Evolutionary conservation across 2,113 vertebrate genomes (phyloP).

Genomic region (Leiothrix lutea): DNA sequence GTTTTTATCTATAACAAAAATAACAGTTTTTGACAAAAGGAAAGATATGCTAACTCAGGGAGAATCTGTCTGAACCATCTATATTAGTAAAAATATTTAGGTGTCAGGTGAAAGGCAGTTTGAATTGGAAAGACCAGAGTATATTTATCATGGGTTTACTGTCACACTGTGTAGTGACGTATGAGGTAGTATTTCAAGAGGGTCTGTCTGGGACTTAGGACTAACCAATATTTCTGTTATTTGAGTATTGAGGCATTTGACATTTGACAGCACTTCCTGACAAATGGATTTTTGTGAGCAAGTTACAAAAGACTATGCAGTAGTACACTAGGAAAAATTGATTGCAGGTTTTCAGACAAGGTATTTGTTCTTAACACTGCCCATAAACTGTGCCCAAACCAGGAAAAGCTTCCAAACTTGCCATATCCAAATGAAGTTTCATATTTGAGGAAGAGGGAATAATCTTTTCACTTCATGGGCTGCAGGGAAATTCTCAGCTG

Average conservation of each 20-base stretch:
- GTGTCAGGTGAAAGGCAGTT: neutral
- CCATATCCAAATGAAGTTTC: neutral
- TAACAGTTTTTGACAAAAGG: neutral
- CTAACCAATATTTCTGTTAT: neutral
- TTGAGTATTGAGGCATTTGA: neutral
- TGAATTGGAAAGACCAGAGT: neutral
- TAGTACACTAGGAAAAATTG: neutral
- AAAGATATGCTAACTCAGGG: rapidly evolving
- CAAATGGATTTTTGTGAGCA: neutral
- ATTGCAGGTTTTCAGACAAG: neutral
- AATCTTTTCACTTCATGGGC: neutral
- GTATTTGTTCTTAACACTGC: neutral
- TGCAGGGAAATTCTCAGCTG: neutral
- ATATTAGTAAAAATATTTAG: neutral
- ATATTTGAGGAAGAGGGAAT: neutral
- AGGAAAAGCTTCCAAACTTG: neutral
- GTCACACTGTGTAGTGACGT: neutral
- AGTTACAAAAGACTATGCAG: neutral
- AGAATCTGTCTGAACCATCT: neutral
- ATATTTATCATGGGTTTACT: neutral
- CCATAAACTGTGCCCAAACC: neutral
- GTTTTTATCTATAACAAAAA: neutral
- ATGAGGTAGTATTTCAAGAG: neutral
- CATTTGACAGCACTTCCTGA: neutral
- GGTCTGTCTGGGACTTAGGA: neutral